A percentile compares a stretch with the other conserved stretches of the same genome.
Conservation (phyloP, 2,888 invertebrate species). For the Zygothrica quintamaculata region DNA sequence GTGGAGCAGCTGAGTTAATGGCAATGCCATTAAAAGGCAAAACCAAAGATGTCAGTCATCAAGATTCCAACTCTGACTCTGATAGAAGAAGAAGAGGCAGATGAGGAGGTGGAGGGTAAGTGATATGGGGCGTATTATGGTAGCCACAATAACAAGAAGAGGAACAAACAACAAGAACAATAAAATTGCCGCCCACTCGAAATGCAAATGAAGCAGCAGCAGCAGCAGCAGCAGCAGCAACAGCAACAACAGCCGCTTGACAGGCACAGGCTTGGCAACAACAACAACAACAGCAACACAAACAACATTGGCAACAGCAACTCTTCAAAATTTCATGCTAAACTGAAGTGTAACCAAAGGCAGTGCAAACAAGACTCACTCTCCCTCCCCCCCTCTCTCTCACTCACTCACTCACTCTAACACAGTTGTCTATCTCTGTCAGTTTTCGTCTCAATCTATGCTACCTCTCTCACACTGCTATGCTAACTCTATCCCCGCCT, state of each 20-base stretch:
- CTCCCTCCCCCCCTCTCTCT: constrained; percentile 1
- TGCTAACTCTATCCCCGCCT: constrained; percentile 1
- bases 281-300: constrained; percentile 28
- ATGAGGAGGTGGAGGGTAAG: background rate
- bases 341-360: constrained; percentile 80
- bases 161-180: constrained; percentile 16
- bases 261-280: constrained; percentile 37
- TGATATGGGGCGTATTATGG: constrained; percentile 42
- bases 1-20: constrained; percentile 47
- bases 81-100: background rate
- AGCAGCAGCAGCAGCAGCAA: constrained; percentile 30
- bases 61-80: constrained; percentile 10
- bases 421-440: background rate
- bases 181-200: constrained; percentile 38
- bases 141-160: constrained; percentile 44
- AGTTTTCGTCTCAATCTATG: background rate
- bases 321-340: constrained; percentile 80
- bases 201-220: constrained; percentile 48
- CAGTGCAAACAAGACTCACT: constrained; percentile 76
- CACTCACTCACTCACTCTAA: constrained; percentile 9
- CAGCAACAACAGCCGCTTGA: constrained; percentile 10
- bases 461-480: constrained; percentile 5
- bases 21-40: constrained; percentile 60
- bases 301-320: constrained; percentile 58
- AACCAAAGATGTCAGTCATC: constrained; percentile 53